Base-by-base conservation (phyloP, 2,113 vertebrate genomes). In the Gallinago jamesoni region DNA sequence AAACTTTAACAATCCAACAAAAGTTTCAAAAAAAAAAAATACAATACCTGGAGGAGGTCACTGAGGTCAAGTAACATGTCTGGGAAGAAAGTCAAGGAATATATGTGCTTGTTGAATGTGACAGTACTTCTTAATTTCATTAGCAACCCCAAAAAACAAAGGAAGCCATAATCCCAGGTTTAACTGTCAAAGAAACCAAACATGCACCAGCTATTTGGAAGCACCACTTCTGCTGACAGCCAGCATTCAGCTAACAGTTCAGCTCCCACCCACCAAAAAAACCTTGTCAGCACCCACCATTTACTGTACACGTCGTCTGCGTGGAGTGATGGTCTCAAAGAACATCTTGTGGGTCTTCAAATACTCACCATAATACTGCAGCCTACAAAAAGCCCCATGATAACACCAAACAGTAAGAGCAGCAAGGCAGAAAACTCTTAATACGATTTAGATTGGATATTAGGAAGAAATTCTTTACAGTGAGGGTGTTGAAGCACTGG, bases 1-100 rank as follows among this genome's bases (percentile, higher is more conserved):
- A 17, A 74, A 33, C 4, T 35, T 90, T 37, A 93, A 60, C 48
- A 91, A 33, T 74, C 52, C 27, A 66, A 75, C 15, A 87, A 3
- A 84, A 87, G 39, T 68, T 75, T 56, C 22, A 76, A 77, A 63
- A 87, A 81, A 87, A 81, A 52, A 23, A 41, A 59, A 83, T 77
- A 94, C 94, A 62, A 60, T 98, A 99, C 99, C 99, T 99, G 99
- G 75, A 99, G 97, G 91, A 99, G 96, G 93, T 99, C 99, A 2
- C 99, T 99, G 98, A 99, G 98, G 84, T 99, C 99, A 57, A 99
- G 98, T 74, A 99, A 98, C 99, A 99, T 99, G 96, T 99, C 99
- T 99, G 98, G 87, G 45, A 62, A 33, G 33, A 59, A 82, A 82
- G 98, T 98, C 94, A 98, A 98, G 98, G 98, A 98, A 91, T 8